Base-by-base conservation (phyloP, 2,113 vertebrate genomes). In the Hemichromis elongatus region DNA sequence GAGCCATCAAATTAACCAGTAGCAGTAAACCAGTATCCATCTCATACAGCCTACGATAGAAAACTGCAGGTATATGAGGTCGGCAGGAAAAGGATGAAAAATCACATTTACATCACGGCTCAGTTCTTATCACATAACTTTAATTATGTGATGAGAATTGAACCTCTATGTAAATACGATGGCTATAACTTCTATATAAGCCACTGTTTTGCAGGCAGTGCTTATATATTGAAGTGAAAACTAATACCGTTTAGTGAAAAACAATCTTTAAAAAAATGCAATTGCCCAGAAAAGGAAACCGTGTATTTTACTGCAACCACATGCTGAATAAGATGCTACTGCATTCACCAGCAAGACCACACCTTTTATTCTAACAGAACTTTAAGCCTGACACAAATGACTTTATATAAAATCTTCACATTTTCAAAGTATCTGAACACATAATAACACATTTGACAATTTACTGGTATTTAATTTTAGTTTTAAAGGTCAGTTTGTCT, bases 271-370 rank as follows among this genome's bases (percentile, higher is more conserved):
- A 50, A 19, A 16, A 75, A 30, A 75, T 52, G 18, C 52, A 52
- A 30, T 33, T 19, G 1, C 16, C 45, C 6, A 13, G n/a, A 75
- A 70, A 50, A 75, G 26, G 2, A 11, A 30, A 75, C 16, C 0
- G 3, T 45, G 68, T 50, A 1, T 19, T 5, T 50, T 30, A 50
- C 24, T 52, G 45, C 70, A 75, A 75, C 26, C 16, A 19, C 24
- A 12, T 18, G 14, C 14, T 73, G 68, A 73, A 47, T 28, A 73
- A 19, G 1, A 0, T 73, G 1, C 28, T n/a, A 9, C 18, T 47
- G 14, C 14, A 47, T 28, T 47, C 24, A 47, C 24, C 24, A 0
- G 24, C 24, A 47, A 19, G 2, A 5, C 40, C 40, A 21, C 59
- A 21, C 0, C 19, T 63, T 63, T 63, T 3, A 7, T 4, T 5